A percentile compares a stretch with the other conserved stretches of the same genome.
Evolutionary conservation across 2,888 invertebrate species (phyloP).

Genomic region (Xanthostigma xanthostigma): DNA sequence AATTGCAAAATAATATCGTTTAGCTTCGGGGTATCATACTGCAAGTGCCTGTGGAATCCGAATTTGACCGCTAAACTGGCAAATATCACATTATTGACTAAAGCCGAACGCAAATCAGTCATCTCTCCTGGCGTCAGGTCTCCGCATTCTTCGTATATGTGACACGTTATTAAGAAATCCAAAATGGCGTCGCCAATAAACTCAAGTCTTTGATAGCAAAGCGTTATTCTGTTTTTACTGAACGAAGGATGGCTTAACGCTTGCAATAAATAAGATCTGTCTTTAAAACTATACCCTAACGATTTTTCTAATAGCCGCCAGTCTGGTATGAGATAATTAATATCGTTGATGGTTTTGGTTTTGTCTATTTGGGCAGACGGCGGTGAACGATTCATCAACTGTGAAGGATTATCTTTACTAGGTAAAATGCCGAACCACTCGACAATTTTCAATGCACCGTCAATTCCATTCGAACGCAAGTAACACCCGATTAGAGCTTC

Average conservation of each 20-base stretch:
- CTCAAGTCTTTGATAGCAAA: constrained; percentile 81
- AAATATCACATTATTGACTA: constrained; percentile 94
- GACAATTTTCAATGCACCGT: constrained; percentile 37
- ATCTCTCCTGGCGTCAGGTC: constrained; percentile 67
- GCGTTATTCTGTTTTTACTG: constrained; percentile 63
- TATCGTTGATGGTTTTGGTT: constrained; percentile 25
- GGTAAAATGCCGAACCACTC: constrained; percentile 41
- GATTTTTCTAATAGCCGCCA: constrained; percentile 25
- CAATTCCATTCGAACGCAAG: constrained; percentile 35
- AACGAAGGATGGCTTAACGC: constrained; percentile 89
- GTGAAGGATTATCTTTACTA: constrained; percentile 18
- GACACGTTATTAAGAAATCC: constrained; percentile 76
- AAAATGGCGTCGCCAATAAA: constrained; percentile 85
- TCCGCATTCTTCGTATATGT: constrained; percentile 65
- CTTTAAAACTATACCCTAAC: constrained; percentile 66
- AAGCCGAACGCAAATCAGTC: constrained; percentile 84
- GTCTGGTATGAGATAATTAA: constrained; percentile 28
- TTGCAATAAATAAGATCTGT: constrained; percentile 70
- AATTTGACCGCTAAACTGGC: constrained; percentile 77
- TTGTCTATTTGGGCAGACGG: constrained; percentile 27
- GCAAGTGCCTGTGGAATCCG: constrained; percentile 63
- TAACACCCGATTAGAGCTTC: constrained; percentile 76
- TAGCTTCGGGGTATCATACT: constrained; percentile 34
- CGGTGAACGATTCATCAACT: constrained; percentile 17
- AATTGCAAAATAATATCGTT: constrained; percentile 43